Evolutionary conservation across 2,113 vertebrate species (phyloP).

Genomic region (Camelus bactrianus): DNA sequence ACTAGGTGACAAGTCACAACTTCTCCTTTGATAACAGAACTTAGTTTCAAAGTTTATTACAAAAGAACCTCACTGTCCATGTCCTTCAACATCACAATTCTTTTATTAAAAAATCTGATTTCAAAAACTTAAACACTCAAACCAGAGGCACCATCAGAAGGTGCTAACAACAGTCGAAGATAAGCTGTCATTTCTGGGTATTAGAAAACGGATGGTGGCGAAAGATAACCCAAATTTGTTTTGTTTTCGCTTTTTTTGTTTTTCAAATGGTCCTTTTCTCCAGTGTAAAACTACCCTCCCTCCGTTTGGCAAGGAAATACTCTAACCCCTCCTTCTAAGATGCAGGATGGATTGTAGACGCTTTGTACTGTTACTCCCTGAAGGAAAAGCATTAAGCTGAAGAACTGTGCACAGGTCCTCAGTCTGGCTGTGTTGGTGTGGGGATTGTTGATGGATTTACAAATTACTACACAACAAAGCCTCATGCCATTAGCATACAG

Average conservation of each 20-base stretch:
- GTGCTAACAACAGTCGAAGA: background rate
- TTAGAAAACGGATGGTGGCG: constrained; percentile 49
- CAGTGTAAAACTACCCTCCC: constrained; percentile 56
- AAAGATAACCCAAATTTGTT: background rate
- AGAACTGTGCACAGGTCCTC: background rate
- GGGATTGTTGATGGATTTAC: background rate
- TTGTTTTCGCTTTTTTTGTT: background rate
- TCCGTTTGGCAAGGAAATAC: background rate
- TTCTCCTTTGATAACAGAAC: constrained; percentile 43
- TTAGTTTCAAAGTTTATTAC: constrained; percentile 73
- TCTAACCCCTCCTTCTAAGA: background rate
- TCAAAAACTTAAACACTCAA: constrained; percentile 72
- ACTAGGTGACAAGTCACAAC: constrained; percentile 74
- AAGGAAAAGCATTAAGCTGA: background rate
- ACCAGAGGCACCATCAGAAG: constrained; percentile 58
- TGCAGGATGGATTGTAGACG: background rate
- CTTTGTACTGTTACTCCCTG: background rate
- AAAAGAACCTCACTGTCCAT: constrained; percentile 42
- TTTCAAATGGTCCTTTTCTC: constrained; percentile 45
- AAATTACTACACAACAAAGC: background rate
- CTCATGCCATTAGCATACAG: background rate
- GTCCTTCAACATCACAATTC: background rate
- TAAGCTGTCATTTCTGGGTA: constrained; percentile 27
- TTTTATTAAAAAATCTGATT: constrained; percentile 68
- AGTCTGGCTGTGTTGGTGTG: background rate